Conservation (phyloP, 2,797 vertebrate genomes). For the Mallotus villosus region DNA sequence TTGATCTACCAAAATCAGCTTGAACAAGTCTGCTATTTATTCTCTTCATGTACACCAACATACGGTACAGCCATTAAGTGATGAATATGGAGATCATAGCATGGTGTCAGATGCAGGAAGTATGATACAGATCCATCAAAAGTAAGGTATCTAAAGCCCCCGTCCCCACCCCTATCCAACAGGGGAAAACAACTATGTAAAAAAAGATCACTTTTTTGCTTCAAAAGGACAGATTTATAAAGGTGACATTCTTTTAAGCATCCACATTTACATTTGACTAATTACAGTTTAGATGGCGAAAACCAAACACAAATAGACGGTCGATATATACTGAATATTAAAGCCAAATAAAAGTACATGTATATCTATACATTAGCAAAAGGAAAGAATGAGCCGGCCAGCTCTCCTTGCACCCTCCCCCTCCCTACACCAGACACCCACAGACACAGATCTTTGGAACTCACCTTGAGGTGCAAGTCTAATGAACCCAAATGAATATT, state of each 20-base stretch:
- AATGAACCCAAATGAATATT: conserved; percentile 47
- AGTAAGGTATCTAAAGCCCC: conserved; percentile 50
- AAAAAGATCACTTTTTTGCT: conserved; percentile 22
- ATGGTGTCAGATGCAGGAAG: conserved; percentile 44
- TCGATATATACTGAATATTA: conserved; percentile 55
- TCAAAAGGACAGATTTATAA: conserved; percentile 40
- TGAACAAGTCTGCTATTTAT: conserved; percentile 11
- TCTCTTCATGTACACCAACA: conserved; percentile 45
- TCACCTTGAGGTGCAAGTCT: conserved; percentile 53
- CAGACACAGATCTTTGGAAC: conserved; percentile 56
- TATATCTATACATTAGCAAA: conserved; percentile 51
- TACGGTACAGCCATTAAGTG: conserved; percentile 43
- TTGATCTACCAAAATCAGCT: conserved; percentile 29
- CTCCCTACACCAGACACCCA: conserved; percentile 43
- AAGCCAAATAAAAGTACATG: conserved; percentile 55
- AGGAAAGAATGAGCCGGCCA: conserved; percentile 48
- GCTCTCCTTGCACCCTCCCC: conserved; percentile 35
- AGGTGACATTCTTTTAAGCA: conserved; percentile 59
- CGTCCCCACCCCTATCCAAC: conserved; percentile 29
- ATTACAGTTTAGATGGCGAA: conserved; percentile 56
- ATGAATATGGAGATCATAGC: conserved; percentile 40
- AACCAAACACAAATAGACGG: conserved; percentile 40
- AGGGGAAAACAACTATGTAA: conserved; percentile 20
- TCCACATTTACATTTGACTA: conserved; percentile 45
- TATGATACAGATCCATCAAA: conserved; percentile 59